Conservation (phyloP, 2,113 vertebrate genomes). For the Lanius ludovicianus region DNA sequence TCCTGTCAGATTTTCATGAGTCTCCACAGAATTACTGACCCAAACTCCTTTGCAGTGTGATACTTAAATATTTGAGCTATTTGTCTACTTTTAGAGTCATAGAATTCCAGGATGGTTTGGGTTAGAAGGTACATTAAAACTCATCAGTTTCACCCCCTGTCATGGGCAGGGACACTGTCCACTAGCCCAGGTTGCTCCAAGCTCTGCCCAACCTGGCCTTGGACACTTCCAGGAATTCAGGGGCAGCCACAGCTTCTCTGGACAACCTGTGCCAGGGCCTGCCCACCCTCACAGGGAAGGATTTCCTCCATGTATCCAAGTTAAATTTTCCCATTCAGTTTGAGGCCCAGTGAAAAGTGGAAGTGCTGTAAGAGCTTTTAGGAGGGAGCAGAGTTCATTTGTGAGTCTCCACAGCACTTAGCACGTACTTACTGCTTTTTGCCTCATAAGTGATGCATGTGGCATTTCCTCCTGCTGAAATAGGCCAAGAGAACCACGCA, state of each 20-base stretch:
- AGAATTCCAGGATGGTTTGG: not conserved
- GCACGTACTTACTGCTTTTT: not conserved
- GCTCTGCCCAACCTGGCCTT: fast-evolving
- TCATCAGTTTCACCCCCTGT: not conserved
- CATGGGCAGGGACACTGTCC: too few relatives aligned
- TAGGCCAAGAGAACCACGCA: not conserved
- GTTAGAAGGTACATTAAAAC: not conserved
- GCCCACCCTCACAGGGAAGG: too few relatives aligned
- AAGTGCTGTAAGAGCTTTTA: not conserved
- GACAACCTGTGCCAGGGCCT: not conserved
- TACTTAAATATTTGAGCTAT: not conserved
- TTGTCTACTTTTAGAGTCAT: not conserved
- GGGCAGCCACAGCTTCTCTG: not conserved
- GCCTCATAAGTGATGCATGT: not conserved
- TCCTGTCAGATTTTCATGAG: not conserved
- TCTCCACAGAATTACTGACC: not conserved
- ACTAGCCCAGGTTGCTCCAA: not conserved
- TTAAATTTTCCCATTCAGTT: not conserved
- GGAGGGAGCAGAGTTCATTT: not conserved
- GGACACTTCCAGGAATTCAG: not conserved
- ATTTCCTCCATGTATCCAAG: not conserved
- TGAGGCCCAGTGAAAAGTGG: not conserved
- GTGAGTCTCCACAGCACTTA: not conserved
- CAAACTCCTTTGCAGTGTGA: not conserved
- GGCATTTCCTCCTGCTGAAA: not conserved